phyloP scores from a whole-genome alignment of 2,888 invertebrate genomes.

The Cephalotes varians region DNA sequence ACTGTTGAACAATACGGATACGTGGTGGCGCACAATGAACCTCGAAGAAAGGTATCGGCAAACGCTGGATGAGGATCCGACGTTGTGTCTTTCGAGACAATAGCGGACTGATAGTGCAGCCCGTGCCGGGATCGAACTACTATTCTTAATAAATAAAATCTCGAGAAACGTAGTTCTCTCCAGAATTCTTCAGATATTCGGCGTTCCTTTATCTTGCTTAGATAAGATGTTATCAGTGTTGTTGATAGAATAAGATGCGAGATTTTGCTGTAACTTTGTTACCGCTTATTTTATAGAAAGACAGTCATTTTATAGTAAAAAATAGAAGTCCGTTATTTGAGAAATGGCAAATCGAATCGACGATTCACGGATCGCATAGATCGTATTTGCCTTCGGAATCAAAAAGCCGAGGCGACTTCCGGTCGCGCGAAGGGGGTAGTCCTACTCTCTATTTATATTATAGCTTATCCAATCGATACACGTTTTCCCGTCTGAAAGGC shows the following conservation, averaged over 20 bases:
- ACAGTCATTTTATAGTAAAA: neutral
- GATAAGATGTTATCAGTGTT: neutral
- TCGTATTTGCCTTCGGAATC: constrained; percentile 7
- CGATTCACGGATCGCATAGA: neutral
- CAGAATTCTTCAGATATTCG: neutral
- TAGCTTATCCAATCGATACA: constrained; percentile 82
- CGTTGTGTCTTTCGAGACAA: constrained; percentile 71
- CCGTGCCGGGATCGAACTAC: constrained; percentile 49
- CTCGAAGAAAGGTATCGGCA: constrained; percentile 57
- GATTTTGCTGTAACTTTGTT: too few relatives aligned
- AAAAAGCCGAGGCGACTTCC: constrained; percentile 34
- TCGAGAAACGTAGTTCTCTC: neutral
- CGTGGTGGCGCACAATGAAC: constrained; percentile 71
- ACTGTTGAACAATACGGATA: constrained; percentile 71
- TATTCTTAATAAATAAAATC: constrained; percentile 59
- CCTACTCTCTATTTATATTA: constrained; percentile 73
- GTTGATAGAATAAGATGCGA: neutral
- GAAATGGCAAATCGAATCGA: neutral
- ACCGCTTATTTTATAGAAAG: neutral
- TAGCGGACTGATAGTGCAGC: constrained; percentile 65
- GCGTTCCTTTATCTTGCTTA: neutral
- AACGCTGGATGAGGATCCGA: constrained; percentile 59
- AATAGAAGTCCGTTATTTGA: neutral
- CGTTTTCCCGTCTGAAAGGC: constrained; percentile 78
- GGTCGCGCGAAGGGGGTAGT: constrained; percentile 53